These are phyloP conservation scores for Danaus chrysippus DNA, from an alignment of 2,888 invertebrate genomes.

Conservation along the genomic window DNA sequence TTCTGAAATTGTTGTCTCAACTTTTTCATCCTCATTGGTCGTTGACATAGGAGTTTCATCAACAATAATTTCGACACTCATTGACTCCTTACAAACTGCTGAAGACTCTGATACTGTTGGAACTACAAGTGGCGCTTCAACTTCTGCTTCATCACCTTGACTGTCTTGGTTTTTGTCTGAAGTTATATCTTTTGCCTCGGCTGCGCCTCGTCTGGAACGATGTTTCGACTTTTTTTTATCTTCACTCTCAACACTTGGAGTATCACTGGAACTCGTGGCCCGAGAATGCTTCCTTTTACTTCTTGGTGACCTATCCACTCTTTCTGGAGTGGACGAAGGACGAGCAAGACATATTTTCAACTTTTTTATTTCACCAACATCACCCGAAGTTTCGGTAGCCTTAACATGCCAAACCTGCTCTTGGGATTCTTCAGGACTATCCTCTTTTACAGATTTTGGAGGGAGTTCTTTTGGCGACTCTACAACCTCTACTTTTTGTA, in stretches of 20 bases:
- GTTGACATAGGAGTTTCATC: slow-evolving; percentile 53
- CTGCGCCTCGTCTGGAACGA: slow-evolving; percentile 54
- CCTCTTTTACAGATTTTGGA: slow-evolving; percentile 51
- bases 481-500: slow-evolving; percentile 43
- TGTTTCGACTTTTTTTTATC: slow-evolving; percentile 70
- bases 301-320: slow-evolving; percentile 71
- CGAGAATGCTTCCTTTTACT: slow-evolving; percentile 74
- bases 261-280: slow-evolving; percentile 72
- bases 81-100: slow-evolving; percentile 16
- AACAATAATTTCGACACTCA: slow-evolving; percentile 26
- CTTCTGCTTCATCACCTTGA: slow-evolving; percentile 51
- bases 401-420: slow-evolving; percentile 78
- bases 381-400: slow-evolving; percentile 65
- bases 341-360: slow-evolving; percentile 81
- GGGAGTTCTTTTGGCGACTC: slow-evolving; percentile 50
- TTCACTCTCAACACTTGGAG: slow-evolving; percentile 60
- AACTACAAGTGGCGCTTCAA: slow-evolving; percentile 36
- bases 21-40: slow-evolving; percentile 50
- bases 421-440: slow-evolving; percentile 57
- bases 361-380: slow-evolving; percentile 81
- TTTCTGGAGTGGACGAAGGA: slow-evolving; percentile 76
- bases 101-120: slow-evolving; percentile 23
- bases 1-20: slow-evolving; percentile 31
- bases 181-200: slow-evolving; percentile 55
- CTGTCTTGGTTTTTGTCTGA: slow-evolving; percentile 56